Percentiles rank a stretch among this genome's conserved stretches.
These are phyloP conservation scores for Patiria pectinifera DNA, from an alignment of 53 echinoderm and acorn worm species.

Conservation along the genomic window DNA sequence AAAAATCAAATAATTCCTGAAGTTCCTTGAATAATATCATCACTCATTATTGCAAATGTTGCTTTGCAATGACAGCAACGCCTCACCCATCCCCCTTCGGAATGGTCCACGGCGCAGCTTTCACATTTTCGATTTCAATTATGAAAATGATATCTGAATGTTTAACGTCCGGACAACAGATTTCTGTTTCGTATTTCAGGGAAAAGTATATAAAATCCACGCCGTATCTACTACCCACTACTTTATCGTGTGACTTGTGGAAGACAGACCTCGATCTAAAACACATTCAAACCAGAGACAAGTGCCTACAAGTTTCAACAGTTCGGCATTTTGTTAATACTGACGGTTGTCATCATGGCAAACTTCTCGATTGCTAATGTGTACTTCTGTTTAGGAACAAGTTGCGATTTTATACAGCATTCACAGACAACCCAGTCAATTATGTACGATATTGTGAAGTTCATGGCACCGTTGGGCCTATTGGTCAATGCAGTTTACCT, in stretches of 20 bases:
- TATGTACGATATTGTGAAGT: background rate
- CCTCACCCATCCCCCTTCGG: too few relatives aligned
- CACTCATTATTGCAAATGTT: too few relatives aligned
- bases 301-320: too few relatives aligned
- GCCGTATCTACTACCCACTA: too few relatives aligned
- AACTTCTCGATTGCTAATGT: background rate
- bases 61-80: too few relatives aligned
- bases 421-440: background rate
- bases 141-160: background rate
- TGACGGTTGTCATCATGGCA: background rate
- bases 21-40: too few relatives aligned
- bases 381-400: background rate
- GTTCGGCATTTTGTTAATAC: background rate
- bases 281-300: background rate
- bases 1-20: too few relatives aligned
- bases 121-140: background rate
- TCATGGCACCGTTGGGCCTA: background rate
- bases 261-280: background rate
- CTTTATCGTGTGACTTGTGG: background rate
- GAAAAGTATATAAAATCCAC: background rate
- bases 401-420: background rate
- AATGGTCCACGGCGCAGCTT: background rate
- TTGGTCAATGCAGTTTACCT: slow-evolving; percentile 3
- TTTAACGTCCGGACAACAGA: background rate
- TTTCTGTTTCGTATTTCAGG: background rate